Percentiles rank a stretch among this genome's conserved stretches.
Conservation (phyloP, 2,888 invertebrate species). For the Cephus pulcher region DNA sequence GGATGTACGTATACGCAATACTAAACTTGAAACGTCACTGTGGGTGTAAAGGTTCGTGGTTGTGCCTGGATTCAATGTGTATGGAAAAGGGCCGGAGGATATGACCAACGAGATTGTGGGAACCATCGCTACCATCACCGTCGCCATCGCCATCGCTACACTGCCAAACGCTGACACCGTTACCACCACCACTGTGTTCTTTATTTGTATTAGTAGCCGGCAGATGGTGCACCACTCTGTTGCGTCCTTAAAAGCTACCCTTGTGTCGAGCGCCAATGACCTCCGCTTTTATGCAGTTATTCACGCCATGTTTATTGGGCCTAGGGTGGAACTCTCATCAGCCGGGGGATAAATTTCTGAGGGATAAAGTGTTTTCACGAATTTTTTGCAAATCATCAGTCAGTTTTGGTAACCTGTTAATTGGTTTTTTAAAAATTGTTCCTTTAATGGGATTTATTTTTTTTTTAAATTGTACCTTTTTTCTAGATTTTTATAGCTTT, state of each 20-base stretch:
- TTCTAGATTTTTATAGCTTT: background rate
- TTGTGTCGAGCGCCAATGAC: background rate
- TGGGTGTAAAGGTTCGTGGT: background rate
- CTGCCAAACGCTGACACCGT: background rate
- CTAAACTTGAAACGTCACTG: background rate
- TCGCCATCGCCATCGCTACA: background rate
- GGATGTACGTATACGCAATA: background rate
- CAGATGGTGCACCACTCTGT: constrained; percentile 43
- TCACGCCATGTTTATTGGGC: background rate
- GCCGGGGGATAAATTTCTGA: background rate
- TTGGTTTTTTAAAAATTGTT: background rate
- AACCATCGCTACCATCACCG: constrained; percentile 27
- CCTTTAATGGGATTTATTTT: background rate
- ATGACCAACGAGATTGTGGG: constrained; percentile 34
- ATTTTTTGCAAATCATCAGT: background rate
- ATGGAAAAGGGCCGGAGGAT: background rate
- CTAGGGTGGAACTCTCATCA: background rate
- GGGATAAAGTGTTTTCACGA: background rate
- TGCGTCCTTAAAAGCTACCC: background rate
- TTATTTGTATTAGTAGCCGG: constrained; percentile 30
- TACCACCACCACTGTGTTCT: background rate
- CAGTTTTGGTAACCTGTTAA: background rate
- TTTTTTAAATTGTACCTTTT: background rate
- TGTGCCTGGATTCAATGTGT: background rate
- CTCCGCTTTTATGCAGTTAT: background rate